A percentile compares a stretch with the other conserved stretches of the same genome.
phyloP scores from a whole-genome alignment of 1,140 invertebrate genomes.

The Neuroterus valhalla region DNA sequence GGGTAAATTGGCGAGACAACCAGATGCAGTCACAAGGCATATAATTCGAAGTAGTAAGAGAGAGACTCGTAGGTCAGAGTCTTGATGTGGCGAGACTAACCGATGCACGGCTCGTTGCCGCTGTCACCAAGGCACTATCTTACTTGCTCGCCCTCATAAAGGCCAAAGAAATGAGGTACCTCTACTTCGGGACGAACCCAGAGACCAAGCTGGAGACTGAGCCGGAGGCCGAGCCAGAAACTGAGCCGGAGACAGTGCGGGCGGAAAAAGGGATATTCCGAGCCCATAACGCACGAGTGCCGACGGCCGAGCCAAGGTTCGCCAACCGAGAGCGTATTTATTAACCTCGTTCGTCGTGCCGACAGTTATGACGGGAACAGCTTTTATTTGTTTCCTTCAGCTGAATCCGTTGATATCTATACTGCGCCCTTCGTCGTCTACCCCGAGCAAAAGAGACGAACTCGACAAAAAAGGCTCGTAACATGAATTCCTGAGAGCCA shows the following conservation, averaged over 20 bases:
- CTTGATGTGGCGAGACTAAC: slow-evolving; percentile 73
- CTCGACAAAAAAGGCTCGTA: not conserved
- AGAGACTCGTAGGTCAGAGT: slow-evolving; percentile 58
- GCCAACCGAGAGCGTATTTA: slow-evolving; percentile 45
- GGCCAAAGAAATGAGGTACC: slow-evolving; percentile 12
- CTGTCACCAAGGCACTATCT: slow-evolving; percentile 70
- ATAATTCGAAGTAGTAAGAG: slow-evolving; percentile 52
- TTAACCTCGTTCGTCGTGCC: slow-evolving; percentile 50
- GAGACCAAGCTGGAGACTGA: too few species aligned
- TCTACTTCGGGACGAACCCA: not conserved
- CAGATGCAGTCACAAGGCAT: slow-evolving; percentile 40
- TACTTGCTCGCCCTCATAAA: slow-evolving; percentile 52
- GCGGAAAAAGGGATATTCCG: slow-evolving; percentile 33
- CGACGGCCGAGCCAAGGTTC: slow-evolving; percentile 33
- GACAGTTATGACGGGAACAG: slow-evolving; percentile 53
- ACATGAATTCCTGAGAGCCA: slow-evolving; percentile 10
- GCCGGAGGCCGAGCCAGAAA: too few species aligned
- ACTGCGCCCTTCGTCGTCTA: slow-evolving; percentile 33
- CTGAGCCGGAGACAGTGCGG: slow-evolving; percentile 5
- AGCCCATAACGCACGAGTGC: slow-evolving; percentile 37
- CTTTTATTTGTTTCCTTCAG: slow-evolving; percentile 48
- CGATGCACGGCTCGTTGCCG: slow-evolving; percentile 72
- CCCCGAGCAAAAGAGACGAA: not conserved
- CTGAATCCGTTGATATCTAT: slow-evolving; percentile 34
- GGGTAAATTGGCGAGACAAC: not conserved